Percentiles rank a stretch among this genome's conserved stretches.
Evolutionary conservation across 1,140 invertebrate species (phyloP).

Genomic region (Carposina sasakii): DNA sequence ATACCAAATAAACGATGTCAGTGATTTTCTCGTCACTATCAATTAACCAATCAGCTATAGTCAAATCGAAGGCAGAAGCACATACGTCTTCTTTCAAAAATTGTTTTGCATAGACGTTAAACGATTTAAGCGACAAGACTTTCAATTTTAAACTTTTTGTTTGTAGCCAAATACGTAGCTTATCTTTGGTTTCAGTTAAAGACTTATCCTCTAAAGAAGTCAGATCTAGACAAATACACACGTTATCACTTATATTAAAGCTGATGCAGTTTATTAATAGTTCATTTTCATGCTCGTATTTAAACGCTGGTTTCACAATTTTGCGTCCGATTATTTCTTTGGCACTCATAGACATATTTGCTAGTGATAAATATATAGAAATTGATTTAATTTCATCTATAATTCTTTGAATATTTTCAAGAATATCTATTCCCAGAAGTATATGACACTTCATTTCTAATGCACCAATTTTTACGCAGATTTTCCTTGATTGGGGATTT

Average conservation of each 20-base stretch:
- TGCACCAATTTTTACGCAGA: constrained; percentile 16
- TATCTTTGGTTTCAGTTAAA: constrained; percentile 21
- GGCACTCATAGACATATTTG: constrained; percentile 11
- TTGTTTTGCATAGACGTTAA: constrained; percentile 27
- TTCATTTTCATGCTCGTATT: constrained; percentile 12
- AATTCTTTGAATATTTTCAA: constrained; percentile 32
- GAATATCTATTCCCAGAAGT: constrained; percentile 33
- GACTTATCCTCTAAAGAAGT: constrained; percentile 18
- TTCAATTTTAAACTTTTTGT: constrained; percentile 30
- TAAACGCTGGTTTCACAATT: constrained; percentile 27
- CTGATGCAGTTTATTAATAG: constrained; percentile 38
- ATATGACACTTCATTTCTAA: constrained; percentile 20
- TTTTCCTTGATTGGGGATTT: constrained; percentile 17
- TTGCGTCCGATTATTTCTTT: constrained; percentile 45
- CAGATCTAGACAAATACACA: constrained; percentile 48
- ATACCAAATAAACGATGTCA: constrained; percentile 44
- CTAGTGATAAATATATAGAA: constrained; percentile 38
- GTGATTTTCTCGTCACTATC: constrained; percentile 46
- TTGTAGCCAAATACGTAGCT: constrained; percentile 30
- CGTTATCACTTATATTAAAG: constrained; percentile 30
- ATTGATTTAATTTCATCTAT: constrained; percentile 26
- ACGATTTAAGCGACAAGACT: constrained; percentile 34
- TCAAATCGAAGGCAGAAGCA: constrained; percentile 33
- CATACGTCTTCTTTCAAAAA: constrained; percentile 33
- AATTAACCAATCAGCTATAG: constrained; percentile 52